These are phyloP conservation scores for Cylloceria caligata DNA, from an alignment of 2,888 invertebrate genomes.

Conservation along the genomic window DNA sequence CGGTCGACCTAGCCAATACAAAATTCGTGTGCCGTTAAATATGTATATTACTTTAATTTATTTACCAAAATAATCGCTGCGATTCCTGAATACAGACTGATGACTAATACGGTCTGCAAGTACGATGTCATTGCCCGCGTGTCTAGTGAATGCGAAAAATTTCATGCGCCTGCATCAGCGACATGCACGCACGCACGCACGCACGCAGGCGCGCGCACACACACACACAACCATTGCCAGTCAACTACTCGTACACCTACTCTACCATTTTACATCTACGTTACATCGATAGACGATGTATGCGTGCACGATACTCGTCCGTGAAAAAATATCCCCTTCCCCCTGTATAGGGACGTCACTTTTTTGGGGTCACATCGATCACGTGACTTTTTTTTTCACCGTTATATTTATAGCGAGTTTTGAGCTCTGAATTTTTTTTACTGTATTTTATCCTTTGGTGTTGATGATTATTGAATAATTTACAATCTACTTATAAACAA, in stretches of 20 bases:
- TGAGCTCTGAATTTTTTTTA: not conserved
- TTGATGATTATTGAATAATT: not conserved
- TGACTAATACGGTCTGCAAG: not conserved
- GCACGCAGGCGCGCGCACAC: too few relatives aligned
- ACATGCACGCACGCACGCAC: too few relatives aligned
- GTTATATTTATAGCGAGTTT: not conserved
- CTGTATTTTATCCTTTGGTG: not conserved
- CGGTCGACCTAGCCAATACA: not conserved
- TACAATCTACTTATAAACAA: not conserved
- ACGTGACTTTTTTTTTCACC: slow-evolving; percentile 44
- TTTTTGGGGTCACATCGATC: slow-evolving; percentile 34
- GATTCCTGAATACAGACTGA: not conserved
- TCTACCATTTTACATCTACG: not conserved
- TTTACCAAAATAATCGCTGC: not conserved
- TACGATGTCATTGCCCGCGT: not conserved
- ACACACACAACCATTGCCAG: not conserved
- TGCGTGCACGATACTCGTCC: not conserved
- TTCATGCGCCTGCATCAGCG: not conserved
- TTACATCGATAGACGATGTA: slow-evolving; percentile 6
- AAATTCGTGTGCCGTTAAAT: not conserved
- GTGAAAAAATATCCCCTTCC: slow-evolving; percentile 40
- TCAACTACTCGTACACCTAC: slow-evolving; percentile 35
- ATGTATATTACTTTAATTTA: slow-evolving; percentile 8
- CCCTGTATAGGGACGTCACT: slow-evolving; percentile 28
- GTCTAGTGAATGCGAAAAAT: not conserved